Base-by-base conservation (phyloP, 2,113 vertebrate species). In the Sylvia atricapilla region DNA sequence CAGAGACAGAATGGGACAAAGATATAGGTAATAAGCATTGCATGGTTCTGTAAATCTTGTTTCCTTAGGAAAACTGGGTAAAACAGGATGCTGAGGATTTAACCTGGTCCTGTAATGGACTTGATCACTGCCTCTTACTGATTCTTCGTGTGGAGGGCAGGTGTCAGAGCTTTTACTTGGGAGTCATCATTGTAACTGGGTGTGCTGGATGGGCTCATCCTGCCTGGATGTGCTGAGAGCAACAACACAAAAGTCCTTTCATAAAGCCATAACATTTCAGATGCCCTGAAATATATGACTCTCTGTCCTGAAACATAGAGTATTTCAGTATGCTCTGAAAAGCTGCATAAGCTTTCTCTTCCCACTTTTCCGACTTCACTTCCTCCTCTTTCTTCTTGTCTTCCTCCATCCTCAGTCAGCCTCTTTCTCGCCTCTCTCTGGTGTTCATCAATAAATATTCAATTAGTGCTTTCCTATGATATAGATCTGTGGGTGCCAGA, bases 381-480 rank as follows among this genome's bases (percentile, higher is more conserved):
- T 93, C 67, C 33, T 35, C 62, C 12, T 69, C 22, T 64, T 81
- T 69, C 22, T 64, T 81, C 75, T 41, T 84, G 27, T 80, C 53
- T 43, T 46, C 67, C 83, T 67, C 60, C 20, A 37, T 74, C 25
- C 41, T 35, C 25, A 72, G 39, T 19, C 68, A 92, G 41, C 35
- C 11, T 77, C 37, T 68, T 93, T 87, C 89, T 93, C 1, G 0
- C 62, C 53, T 91, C 67, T 89, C 87, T 80, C 68, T 59, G 23
- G 80, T 90, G 68, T 75, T 95, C 52, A 1, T 95, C 95, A 95
- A 88, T 97, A 97, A 95, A 90, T 95, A 96, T 87, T 96, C 89
- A 92, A 58, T 97, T 94, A 94, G 85, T 83, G 94, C 81, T 95
- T 96, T 97, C 80, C 39, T 89, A 60, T 80, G 77, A 95, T 84